These are phyloP conservation scores for Rhimphoctona megacephalus DNA, from an alignment of 2,888 invertebrate genomes.

Conservation along the genomic window DNA sequence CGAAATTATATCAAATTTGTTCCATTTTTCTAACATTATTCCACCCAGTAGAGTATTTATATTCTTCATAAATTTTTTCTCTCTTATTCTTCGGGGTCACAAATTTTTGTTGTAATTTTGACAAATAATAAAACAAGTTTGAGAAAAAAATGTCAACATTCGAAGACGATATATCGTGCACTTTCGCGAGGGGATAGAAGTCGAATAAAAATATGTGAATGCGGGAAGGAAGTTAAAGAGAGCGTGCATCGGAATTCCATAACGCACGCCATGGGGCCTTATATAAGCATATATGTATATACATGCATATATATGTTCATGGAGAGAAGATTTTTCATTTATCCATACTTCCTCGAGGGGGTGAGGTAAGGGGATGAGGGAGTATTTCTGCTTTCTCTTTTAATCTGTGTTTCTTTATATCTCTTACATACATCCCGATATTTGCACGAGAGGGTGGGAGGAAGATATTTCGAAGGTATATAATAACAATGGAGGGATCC, in stretches of 20 bases:
- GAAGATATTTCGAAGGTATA: constrained; percentile 57
- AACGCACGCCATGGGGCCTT: constrained; percentile 77
- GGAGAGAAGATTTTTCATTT: constrained; percentile 71
- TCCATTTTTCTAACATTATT: background rate
- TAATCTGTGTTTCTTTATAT: constrained; percentile 59
- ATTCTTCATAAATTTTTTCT: background rate
- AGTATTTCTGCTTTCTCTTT: constrained; percentile 55
- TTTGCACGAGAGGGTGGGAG: constrained; percentile 54
- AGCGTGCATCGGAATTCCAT: constrained; percentile 74
- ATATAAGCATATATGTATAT: constrained; percentile 5
- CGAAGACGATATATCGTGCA: background rate
- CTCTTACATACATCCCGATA: constrained; percentile 30
- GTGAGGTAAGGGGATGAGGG: background rate
- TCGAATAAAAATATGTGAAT: constrained; percentile 47
- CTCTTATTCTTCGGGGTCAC: background rate
- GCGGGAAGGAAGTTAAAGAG: constrained; percentile 63
- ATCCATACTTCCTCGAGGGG: constrained; percentile 46
- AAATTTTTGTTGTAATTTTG: background rate
- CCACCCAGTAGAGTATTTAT: background rate
- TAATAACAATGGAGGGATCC: constrained; percentile 70
- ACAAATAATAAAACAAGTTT: background rate
- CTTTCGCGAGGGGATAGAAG: constrained; percentile 17
- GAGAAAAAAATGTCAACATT: background rate
- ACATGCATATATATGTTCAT: constrained; percentile 60
- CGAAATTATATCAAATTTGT: background rate